A percentile compares a stretch with the other conserved stretches of the same genome.
These are phyloP conservation scores for Eulemur rufifrons DNA, from an alignment of 2,113 vertebrate genomes.

Conservation along the genomic window DNA sequence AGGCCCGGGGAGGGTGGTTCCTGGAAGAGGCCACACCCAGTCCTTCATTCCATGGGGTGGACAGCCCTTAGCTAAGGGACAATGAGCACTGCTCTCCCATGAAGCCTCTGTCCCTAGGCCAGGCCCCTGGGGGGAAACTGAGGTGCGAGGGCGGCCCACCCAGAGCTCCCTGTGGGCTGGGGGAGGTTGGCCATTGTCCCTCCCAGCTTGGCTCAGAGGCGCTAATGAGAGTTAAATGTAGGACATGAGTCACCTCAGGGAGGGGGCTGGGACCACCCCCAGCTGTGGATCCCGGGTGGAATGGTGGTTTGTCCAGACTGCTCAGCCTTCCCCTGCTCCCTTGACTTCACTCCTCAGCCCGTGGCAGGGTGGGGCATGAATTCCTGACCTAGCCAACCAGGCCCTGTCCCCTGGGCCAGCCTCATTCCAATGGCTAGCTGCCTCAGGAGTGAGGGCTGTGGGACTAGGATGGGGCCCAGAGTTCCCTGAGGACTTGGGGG, in stretches of 20 bases:
- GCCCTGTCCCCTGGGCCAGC: neutral
- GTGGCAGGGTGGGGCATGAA: neutral
- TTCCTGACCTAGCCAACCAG: neutral
- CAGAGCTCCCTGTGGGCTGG: constrained; percentile 57
- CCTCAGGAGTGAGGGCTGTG: neutral
- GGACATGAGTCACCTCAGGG: constrained; percentile 66
- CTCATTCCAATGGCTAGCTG: neutral
- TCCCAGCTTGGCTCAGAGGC: constrained; percentile 71
- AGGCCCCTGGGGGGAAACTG: constrained; percentile 75
- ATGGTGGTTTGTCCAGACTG: constrained; percentile 9
- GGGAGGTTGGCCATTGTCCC: constrained; percentile 66
- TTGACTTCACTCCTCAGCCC: neutral
- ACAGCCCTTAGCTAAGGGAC: constrained; percentile 3
- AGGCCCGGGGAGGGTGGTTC: constrained; percentile 42
- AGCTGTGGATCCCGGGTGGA: constrained; percentile 57
- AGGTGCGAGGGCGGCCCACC: constrained; percentile 68
- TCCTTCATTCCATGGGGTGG: constrained; percentile 33
- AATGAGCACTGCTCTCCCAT: constrained; percentile 53
- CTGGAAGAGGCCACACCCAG: constrained; percentile 60
- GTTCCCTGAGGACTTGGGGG: neutral
- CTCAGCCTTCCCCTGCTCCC: neutral
- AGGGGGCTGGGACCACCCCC: constrained; percentile 62
- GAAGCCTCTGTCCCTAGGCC: constrained; percentile 50
- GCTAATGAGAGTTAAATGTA: constrained; percentile 78
- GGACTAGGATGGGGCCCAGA: neutral